Conservation (phyloP, 2,113 vertebrate genomes). For the Spermophilus dauricus region DNA sequence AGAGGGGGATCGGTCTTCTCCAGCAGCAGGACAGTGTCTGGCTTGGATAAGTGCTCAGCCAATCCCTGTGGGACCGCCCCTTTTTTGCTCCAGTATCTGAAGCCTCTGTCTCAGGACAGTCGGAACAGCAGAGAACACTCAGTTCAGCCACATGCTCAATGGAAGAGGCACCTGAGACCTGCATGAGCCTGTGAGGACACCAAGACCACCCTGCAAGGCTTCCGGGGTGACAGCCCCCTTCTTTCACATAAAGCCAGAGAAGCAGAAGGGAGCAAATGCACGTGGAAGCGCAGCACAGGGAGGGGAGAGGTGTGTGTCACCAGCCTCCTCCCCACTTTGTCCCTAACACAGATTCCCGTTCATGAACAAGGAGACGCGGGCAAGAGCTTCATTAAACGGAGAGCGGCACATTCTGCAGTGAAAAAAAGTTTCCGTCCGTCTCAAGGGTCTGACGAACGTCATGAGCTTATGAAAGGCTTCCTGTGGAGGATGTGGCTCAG, state of each 20-base stretch:
- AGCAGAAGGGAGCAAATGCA: not conserved
- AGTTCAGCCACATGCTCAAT: not conserved
- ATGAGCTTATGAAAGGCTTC: slow-evolving; percentile 78
- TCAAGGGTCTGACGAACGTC: slow-evolving; percentile 80
- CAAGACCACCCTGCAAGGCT: not conserved
- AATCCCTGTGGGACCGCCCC: not conserved
- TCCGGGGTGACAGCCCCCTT: not conserved
- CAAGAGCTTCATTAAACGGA: slow-evolving; percentile 1
- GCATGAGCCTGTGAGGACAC: not conserved
- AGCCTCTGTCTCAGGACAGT: not conserved
- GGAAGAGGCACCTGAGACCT: not conserved
- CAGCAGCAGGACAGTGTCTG: not conserved
- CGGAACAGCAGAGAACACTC: not conserved
- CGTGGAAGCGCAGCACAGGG: fast-evolving
- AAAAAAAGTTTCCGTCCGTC: slow-evolving; percentile 83
- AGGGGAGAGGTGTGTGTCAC: not conserved
- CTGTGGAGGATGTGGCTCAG: slow-evolving; percentile 85
- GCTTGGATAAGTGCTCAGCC: not conserved
- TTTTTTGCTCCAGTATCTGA: not conserved
- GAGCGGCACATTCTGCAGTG: slow-evolving; percentile 50
- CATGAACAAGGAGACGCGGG: not conserved
- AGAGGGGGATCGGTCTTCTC: fast-evolving
- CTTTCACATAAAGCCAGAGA: not conserved
- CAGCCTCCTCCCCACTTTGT: not conserved
- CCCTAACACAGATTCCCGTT: slow-evolving; percentile 38